phyloP scores from a whole-genome alignment of 2,113 vertebrate genomes.

The Engystomops pustulosus region DNA sequence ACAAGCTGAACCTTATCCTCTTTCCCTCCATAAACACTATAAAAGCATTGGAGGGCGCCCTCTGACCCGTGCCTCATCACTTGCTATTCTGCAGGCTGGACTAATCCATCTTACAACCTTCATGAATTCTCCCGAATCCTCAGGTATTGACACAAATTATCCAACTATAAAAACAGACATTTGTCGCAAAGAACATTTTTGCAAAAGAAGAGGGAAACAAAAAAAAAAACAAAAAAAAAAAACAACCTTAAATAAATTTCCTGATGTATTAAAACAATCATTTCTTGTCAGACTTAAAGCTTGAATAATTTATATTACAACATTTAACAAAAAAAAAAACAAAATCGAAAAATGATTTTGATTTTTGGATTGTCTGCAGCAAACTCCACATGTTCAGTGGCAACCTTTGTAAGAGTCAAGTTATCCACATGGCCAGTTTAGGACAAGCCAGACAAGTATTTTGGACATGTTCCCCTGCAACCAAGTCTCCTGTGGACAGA shows the following conservation, averaged over 20 bases:
- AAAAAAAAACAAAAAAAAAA: neutral
- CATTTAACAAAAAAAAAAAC: slow-evolving; percentile 25
- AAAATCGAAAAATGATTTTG: slow-evolving; percentile 37
- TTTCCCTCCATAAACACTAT: slow-evolving; percentile 60
- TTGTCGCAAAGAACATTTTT: slow-evolving; percentile 64
- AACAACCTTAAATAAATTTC: slow-evolving; percentile 63
- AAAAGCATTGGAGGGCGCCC: slow-evolving; percentile 40
- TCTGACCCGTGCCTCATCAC: slow-evolving; percentile 64
- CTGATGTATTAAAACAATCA: slow-evolving; percentile 61
- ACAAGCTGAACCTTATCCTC: slow-evolving; percentile 58
- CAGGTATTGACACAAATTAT: slow-evolving; percentile 33
- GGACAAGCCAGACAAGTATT: slow-evolving; percentile 17
- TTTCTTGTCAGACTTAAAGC: slow-evolving; percentile 52
- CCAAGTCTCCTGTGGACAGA: slow-evolving; percentile 66
- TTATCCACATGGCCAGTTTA: slow-evolving; percentile 54
- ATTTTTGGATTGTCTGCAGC: slow-evolving; percentile 56
- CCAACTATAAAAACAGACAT: slow-evolving; percentile 57
- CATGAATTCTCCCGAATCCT: slow-evolving; percentile 61
- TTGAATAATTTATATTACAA: slow-evolving; percentile 58
- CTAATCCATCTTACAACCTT: slow-evolving; percentile 61
- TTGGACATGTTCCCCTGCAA: slow-evolving; percentile 63
- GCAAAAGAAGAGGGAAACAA: neutral
- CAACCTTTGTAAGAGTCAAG: slow-evolving; percentile 59
- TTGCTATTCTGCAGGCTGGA: slow-evolving; percentile 71
- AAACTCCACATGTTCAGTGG: slow-evolving; percentile 32